These are phyloP conservation scores for Hecatera dysodea DNA, from an alignment of 2,888 invertebrate species.

Conservation along the genomic window DNA sequence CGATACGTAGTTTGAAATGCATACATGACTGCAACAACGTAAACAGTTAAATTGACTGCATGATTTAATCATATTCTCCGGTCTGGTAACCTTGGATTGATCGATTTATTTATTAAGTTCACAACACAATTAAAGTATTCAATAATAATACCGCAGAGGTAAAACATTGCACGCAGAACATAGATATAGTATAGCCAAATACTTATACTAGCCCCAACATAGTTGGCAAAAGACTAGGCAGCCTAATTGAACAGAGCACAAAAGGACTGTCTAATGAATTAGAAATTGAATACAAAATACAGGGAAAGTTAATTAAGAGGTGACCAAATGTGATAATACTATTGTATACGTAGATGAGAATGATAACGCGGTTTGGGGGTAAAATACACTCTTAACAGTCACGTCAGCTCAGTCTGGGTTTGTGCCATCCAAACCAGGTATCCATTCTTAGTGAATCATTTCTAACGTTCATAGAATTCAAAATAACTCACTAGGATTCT, in stretches of 20 bases:
- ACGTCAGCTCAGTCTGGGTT: neutral
- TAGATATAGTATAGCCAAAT: too few species aligned
- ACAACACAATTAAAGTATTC: neutral
- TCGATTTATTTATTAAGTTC: conserved; percentile 18
- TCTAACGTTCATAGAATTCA: neutral
- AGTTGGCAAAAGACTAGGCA: neutral
- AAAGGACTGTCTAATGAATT: neutral
- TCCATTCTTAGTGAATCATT: neutral
- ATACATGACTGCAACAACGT: conserved; percentile 38
- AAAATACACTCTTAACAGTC: neutral
- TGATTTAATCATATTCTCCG: conserved; percentile 13
- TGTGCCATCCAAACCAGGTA: neutral
- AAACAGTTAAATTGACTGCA: conserved; percentile 23
- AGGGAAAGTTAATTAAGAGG: neutral
- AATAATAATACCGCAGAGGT: neutral
- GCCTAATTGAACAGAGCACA: neutral
- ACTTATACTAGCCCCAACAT: neutral
- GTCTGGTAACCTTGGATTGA: conserved; percentile 14
- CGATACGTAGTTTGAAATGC: conserved; percentile 6
- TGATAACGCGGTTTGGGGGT: neutral
- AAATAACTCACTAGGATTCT: neutral
- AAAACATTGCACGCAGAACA: neutral
- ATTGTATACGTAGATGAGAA: neutral
- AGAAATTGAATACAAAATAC: neutral
- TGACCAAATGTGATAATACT: neutral